These are phyloP conservation scores for Labeo calbasu DNA, from an alignment of 2,797 vertebrate genomes.

Conservation along the genomic window DNA sequence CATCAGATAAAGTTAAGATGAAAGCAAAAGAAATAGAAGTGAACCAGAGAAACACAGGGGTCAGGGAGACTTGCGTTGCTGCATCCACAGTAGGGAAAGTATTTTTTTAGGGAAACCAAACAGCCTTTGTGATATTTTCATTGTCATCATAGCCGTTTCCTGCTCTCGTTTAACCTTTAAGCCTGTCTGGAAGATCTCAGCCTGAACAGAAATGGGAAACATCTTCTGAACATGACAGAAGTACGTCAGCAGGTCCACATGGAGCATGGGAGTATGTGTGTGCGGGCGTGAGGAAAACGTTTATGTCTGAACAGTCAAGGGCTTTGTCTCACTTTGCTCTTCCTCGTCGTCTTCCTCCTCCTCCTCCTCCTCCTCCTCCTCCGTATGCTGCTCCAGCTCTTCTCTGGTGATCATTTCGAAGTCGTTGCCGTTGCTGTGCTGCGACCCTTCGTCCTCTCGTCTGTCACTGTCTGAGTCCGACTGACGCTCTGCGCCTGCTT, in stretches of 20 bases:
- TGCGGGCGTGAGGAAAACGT: constrained; percentile 64
- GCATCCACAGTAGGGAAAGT: constrained; percentile 12
- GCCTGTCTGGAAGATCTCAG: constrained; percentile 76
- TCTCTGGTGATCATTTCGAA: constrained; percentile 99
- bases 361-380: constrained; percentile 83
- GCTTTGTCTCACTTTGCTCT: constrained; percentile 71
- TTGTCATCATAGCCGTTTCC: constrained; percentile 61
- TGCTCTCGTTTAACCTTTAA: constrained; percentile 65
- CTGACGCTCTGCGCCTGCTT: constrained; percentile 79
- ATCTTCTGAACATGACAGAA: constrained; percentile 61
- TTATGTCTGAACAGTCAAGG: constrained; percentile 88
- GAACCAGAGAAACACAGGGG: neutral
- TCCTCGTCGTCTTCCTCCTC: constrained; percentile 77
- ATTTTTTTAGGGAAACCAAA: constrained; percentile 55
- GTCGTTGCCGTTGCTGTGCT: constrained; percentile 99
- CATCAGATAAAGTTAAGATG: constrained; percentile 14
- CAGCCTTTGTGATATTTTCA: constrained; percentile 60
- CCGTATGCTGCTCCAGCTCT: constrained; percentile 97
- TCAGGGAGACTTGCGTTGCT: neutral
- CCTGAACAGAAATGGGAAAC: constrained; percentile 83
- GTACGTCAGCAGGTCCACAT: constrained; percentile 66
- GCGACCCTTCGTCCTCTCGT: constrained; percentile 93
- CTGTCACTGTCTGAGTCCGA: constrained; percentile 97
- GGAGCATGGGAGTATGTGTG: constrained; percentile 61
- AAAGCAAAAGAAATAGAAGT: neutral